phyloP scores from a whole-genome alignment of 2,797 vertebrate species.

The Scleropages formosus region DNA sequence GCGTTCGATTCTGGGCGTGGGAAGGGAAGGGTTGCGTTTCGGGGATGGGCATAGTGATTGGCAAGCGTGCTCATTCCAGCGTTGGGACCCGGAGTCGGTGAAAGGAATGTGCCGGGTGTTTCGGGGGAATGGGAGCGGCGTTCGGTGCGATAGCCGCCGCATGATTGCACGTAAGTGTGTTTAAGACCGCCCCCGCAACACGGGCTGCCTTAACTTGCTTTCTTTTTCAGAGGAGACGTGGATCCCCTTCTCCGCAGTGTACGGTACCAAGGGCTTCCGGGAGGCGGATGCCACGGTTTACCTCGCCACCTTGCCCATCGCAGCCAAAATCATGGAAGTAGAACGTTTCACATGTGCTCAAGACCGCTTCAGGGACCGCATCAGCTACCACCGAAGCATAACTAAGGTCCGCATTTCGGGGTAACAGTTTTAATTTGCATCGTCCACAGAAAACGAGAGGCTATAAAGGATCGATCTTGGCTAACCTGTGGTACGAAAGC shows the following conservation, averaged over 20 bases:
- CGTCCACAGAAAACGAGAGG: no score
- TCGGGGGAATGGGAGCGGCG: not conserved
- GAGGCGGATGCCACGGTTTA: conserved; percentile 74
- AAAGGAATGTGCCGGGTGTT: no score
- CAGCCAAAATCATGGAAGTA: conserved; percentile 75
- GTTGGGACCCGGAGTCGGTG: no score
- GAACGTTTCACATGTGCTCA: conserved; percentile 75
- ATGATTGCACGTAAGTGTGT: not conserved
- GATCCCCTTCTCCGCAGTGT: conserved; percentile 85
- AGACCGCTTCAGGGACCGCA: conserved; percentile 44
- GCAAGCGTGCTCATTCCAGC: no score
- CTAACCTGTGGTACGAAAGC: not conserved
- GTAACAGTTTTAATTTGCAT: no score
- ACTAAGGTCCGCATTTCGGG: conserved; percentile 47
- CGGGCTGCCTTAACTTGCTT: not conserved
- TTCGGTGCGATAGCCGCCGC: not conserved
- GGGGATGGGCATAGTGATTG: not conserved
- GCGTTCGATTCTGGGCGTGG: not conserved
- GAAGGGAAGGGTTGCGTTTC: not conserved
- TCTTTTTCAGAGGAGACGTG: conserved; percentile 60
- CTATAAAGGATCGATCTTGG: no score
- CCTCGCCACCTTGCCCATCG: conserved; percentile 74
- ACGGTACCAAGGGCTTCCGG: conserved; percentile 83
- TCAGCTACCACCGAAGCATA: conserved; percentile 33
- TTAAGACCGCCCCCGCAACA: not conserved